Percentiles rank a stretch among this genome's conserved stretches.
These are phyloP conservation scores for Antitype chi DNA, from an alignment of 2,888 invertebrate species.

Conservation along the genomic window DNA sequence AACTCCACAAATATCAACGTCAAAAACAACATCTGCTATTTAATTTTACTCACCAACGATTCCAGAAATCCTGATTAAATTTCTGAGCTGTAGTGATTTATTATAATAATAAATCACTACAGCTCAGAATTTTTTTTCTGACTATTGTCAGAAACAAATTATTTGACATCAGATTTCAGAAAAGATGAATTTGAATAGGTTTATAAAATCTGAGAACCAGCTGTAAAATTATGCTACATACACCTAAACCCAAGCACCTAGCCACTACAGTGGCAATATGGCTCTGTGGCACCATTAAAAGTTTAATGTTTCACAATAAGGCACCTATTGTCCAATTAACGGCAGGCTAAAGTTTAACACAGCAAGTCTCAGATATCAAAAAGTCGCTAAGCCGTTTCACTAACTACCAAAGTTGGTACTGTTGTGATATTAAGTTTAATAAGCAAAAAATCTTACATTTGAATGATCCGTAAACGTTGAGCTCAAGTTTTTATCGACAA, in stretches of 20 bases:
- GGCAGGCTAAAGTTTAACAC: constrained; percentile 26
- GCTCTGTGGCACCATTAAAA: constrained; percentile 28
- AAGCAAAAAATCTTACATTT: constrained; percentile 48
- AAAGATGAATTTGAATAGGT: neutral
- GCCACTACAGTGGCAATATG: neutral
- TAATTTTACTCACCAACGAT: neutral
- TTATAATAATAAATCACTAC: too few species aligned
- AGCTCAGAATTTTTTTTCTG: too few species aligned
- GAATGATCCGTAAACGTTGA: constrained; percentile 48
- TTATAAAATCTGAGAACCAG: neutral
- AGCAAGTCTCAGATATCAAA: constrained; percentile 48
- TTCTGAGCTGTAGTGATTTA: neutral
- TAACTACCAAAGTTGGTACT: constrained; percentile 49
- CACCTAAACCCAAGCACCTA: neutral
- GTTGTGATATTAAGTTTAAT: constrained; percentile 37
- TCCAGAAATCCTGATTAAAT: constrained; percentile 7
- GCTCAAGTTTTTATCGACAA: constrained; percentile 54
- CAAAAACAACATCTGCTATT: constrained; percentile 13
- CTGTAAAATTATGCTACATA: neutral
- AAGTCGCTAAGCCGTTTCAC: constrained; percentile 42
- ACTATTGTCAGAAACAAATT: neutral
- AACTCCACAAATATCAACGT: neutral
- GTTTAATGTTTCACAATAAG: constrained; percentile 41
- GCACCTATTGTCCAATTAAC: constrained; percentile 44
- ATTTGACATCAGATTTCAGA: neutral